These are phyloP conservation scores for Somateria mollissima DNA, from an alignment of 2,797 vertebrate species.

Conservation along the genomic window DNA sequence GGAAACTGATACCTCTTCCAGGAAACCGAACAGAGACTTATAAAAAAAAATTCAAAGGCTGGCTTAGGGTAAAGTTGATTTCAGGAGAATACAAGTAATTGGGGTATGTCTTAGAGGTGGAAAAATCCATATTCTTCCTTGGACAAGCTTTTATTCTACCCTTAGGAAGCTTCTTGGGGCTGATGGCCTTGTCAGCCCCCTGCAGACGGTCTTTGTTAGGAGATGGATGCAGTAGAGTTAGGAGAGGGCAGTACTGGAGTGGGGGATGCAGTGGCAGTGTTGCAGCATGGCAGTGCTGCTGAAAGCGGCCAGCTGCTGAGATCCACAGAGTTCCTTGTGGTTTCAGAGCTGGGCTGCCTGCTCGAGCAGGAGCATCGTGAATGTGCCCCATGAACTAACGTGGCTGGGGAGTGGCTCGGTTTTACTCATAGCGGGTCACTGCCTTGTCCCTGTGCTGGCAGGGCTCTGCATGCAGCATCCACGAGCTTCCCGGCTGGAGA, in stretches of 20 bases:
- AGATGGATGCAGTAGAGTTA: not conserved
- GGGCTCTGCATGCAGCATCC: not conserved
- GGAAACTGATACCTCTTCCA: not conserved
- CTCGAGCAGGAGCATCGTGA: not conserved
- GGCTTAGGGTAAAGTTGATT: not conserved
- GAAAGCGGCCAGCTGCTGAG: not conserved
- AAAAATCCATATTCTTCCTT: not conserved
- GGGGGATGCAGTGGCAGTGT: not conserved
- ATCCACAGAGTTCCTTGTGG: not conserved
- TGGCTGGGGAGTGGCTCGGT: not conserved
- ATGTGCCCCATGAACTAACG: not conserved
- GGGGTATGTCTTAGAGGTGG: not conserved
- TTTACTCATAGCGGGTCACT: accelerated
- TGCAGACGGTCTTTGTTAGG: not conserved
- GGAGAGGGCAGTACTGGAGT: not conserved
- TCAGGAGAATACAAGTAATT: not conserved
- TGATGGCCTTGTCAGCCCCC: not conserved
- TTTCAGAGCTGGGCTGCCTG: not conserved
- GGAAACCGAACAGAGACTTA: not conserved
- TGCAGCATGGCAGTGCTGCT: not conserved
- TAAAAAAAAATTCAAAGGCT: not conserved
- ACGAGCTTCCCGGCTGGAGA: accelerated
- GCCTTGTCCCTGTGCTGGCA: not conserved
- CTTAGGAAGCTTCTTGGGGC: not conserved
- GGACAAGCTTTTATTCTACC: not conserved